Conservation (phyloP, 2,888 invertebrate species). For the Lagria hirta region DNA sequence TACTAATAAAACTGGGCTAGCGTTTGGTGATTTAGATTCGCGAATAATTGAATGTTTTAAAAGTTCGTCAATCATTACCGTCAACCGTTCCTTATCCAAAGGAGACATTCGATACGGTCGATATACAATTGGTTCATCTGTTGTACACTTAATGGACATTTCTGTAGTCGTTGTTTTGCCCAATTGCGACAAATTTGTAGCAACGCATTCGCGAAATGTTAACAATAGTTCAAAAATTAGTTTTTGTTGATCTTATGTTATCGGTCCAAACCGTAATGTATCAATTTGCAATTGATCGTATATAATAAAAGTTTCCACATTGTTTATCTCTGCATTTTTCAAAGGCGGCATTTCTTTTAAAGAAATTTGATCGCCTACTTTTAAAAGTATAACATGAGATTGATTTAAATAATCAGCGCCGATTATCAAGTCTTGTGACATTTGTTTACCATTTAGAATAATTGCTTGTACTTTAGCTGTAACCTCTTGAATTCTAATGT, state of each 20-base stretch:
- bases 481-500: no score
- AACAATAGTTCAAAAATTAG: no score
- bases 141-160: slow-evolving; percentile 7
- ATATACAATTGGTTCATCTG: slow-evolving; percentile 7
- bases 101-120: slow-evolving; percentile 10
- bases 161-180: slow-evolving; percentile 2
- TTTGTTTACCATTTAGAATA: no score
- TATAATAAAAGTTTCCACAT: no score
- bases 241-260: no score
- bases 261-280: no score
- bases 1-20: slow-evolving; percentile 14
- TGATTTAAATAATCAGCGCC: slow-evolving; percentile 3
- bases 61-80: slow-evolving; percentile 13
- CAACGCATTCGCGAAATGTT: slow-evolving; percentile 6
- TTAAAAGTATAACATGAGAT: neutral
- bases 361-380: slow-evolving; percentile 4
- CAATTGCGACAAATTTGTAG: slow-evolving; percentile 5
- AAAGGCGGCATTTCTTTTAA: no score
- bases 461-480: no score
- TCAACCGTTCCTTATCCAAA: slow-evolving; percentile 9
- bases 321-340: no score
- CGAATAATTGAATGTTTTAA: slow-evolving; percentile 8
- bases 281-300: no score
- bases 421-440: no score
- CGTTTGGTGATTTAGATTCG: slow-evolving; percentile 10